Conservation (phyloP, 2,888 invertebrate species). For the Dromius quadrimaculatus region DNA sequence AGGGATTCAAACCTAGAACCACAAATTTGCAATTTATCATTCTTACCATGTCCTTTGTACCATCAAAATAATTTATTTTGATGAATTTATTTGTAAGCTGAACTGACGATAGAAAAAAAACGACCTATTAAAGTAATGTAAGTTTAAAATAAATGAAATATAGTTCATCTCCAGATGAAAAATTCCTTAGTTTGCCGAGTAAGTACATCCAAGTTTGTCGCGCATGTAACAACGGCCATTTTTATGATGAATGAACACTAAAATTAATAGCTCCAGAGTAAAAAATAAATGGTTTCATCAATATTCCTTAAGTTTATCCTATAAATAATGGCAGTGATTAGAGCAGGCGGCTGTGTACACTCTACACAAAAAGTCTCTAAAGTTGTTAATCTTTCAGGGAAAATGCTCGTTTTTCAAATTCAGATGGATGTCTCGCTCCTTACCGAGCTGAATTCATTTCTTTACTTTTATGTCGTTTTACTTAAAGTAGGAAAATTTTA, state of each 20-base stretch:
- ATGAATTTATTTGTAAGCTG: too few relatives aligned
- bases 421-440: conserved; percentile 19
- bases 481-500: too few relatives aligned
- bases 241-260: conserved; percentile 40
- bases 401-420: conserved; percentile 38
- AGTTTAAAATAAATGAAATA: too few relatives aligned
- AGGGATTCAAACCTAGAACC: too few relatives aligned
- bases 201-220: conserved; percentile 14
- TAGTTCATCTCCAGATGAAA: too few relatives aligned
- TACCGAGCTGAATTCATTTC: conserved; percentile 20
- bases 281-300: conserved; percentile 49
- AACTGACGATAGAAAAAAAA: too few relatives aligned
- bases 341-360: conserved; percentile 38
- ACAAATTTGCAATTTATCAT: too few relatives aligned
- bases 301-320: conserved; percentile 49
- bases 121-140: too few relatives aligned
- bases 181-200: conserved; percentile 1
- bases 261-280: conserved; percentile 40
- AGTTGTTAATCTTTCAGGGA: conserved; percentile 32
- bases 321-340: conserved; percentile 49
- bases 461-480: too few relatives aligned
- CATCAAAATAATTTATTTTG: too few relatives aligned
- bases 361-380: conserved; percentile 29
- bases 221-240: conserved; percentile 30
- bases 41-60: too few relatives aligned